Percentiles rank a stretch among this genome's conserved stretches.
Conservation (phyloP, 2,797 vertebrate genomes). For the Salmo trutta region DNA sequence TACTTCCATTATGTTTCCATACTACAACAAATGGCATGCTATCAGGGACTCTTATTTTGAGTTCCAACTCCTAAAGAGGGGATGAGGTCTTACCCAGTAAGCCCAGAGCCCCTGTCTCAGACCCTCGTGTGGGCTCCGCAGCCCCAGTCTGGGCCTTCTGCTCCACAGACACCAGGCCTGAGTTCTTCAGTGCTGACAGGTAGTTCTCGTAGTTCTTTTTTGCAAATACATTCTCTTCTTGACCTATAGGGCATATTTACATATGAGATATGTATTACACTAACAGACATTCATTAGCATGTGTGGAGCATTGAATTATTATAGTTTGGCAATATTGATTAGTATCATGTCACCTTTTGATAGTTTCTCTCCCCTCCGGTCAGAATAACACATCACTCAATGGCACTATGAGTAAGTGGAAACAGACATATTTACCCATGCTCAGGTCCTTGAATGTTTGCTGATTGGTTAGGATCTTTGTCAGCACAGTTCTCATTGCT, state of each 20-base stretch:
- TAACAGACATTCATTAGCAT: background rate
- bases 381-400: background rate
- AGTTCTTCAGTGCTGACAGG: slow-evolving; percentile 93
- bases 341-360: background rate
- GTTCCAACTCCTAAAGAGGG: background rate
- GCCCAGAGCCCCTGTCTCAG: slow-evolving; percentile 79
- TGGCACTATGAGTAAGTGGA: too few relatives aligned
- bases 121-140: slow-evolving; percentile 63
- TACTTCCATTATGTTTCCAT: background rate
- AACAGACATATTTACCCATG: slow-evolving; percentile 79
- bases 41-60: too few relatives aligned
- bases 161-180: slow-evolving; percentile 91
- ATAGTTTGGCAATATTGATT: background rate
- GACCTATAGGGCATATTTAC: slow-evolving; percentile 72
- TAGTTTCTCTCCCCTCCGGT: background rate
- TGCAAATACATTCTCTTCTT: slow-evolving; percentile 88
- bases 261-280: background rate
- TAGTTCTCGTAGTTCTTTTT: slow-evolving; percentile 98
- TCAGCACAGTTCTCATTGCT: slow-evolving; percentile 97
- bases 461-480: slow-evolving; percentile 96
- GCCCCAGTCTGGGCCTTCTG: slow-evolving; percentile 79
- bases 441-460: slow-evolving; percentile 95
- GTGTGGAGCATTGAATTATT: background rate
- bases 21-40: background rate
- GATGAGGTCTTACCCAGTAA: slow-evolving; percentile 71